A percentile compares a stretch with the other conserved stretches of the same genome.
Conservation (phyloP, 2,113 vertebrate species). For the Turdus rufiventris region DNA sequence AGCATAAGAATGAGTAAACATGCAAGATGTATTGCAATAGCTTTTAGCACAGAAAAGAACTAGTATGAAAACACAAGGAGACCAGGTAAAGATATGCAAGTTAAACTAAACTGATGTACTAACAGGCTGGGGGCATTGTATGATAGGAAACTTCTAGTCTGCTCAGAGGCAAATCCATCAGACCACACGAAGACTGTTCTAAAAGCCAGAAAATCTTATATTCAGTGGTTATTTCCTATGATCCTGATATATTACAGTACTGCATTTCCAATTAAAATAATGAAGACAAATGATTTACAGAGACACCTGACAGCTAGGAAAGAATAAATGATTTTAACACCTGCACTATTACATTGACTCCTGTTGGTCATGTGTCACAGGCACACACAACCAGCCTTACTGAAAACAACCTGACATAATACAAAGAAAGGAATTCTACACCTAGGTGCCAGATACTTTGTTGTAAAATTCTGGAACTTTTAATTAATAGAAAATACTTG, state of each 20-base stretch:
- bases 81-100: not conserved
- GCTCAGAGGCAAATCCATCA: not conserved
- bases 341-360: not conserved
- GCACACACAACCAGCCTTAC: not conserved
- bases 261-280: not conserved
- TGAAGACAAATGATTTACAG: not conserved
- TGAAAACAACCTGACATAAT: not conserved
- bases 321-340: not conserved
- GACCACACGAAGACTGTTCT: not conserved
- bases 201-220: not conserved
- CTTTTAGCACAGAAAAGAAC: not conserved
- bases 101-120: not conserved
- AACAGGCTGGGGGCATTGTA: accelerated
- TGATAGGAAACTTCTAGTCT: not conserved
- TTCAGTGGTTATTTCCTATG: not conserved
- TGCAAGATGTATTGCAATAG: not conserved
- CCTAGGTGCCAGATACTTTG: not conserved
- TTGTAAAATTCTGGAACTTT: not conserved
- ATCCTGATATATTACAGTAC: not conserved
- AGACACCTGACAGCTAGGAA: not conserved
- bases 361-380: not conserved
- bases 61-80: not conserved
- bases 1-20: not conserved
- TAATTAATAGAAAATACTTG: constrained; percentile 14
- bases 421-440: not conserved